Evolutionary conservation across 2,797 vertebrate species (phyloP).

Genomic region (Phylloscopus collybita): DNA sequence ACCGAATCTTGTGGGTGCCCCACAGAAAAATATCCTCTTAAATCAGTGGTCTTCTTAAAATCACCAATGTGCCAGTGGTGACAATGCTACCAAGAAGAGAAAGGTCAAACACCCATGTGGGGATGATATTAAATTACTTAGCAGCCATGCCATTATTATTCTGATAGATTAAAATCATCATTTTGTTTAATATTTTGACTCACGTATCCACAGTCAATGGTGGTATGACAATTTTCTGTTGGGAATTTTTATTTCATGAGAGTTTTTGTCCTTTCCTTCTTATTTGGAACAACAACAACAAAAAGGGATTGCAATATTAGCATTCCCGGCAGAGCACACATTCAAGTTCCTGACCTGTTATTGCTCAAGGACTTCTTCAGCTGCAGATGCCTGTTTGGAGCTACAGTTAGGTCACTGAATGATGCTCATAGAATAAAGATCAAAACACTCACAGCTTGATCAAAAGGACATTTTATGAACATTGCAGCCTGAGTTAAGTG

Average conservation of each 20-base stretch:
- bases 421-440: conserved; percentile 40
- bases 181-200: too few species aligned
- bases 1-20: background rate
- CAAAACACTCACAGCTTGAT: conserved; percentile 45
- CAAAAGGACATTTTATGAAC: conserved; percentile 45
- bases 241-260: too few species aligned
- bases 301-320: conserved; percentile 23
- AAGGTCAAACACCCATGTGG: background rate
- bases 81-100: rapidly evolving
- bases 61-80: background rate
- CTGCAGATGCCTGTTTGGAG: conserved; percentile 43
- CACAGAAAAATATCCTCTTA: background rate
- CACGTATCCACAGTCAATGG: too few species aligned
- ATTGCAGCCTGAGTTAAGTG: background rate
- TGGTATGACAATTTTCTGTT: too few species aligned
- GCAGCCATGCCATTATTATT: background rate
- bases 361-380: conserved; percentile 55
- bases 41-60: background rate
- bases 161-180: background rate
- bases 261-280: too few species aligned
- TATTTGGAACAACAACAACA: background rate
- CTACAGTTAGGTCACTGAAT: conserved; percentile 40
- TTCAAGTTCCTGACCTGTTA: conserved; percentile 35
- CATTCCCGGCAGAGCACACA: background rate
- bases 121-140: background rate